Percentiles rank a stretch among this genome's conserved stretches.
phyloP scores from a whole-genome alignment of 2,113 vertebrate species.

The Tricholaema leucomelas region DNA sequence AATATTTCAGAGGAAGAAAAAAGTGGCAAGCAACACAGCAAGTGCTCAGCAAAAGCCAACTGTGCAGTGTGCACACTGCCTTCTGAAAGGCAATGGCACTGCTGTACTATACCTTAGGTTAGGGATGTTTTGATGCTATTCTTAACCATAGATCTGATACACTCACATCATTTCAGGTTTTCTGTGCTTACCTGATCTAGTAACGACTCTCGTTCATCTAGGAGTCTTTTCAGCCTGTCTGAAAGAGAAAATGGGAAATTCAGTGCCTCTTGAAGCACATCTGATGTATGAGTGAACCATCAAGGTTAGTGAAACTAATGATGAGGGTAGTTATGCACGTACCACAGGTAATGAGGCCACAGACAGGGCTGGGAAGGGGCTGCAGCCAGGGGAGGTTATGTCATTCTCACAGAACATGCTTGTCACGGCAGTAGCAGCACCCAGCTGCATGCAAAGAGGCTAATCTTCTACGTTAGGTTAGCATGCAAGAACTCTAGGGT shows the following conservation, averaged over 20 bases:
- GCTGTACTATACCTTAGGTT: rapidly evolving
- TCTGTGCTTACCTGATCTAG: slow-evolving; percentile 87
- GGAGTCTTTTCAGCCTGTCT: slow-evolving; percentile 92
- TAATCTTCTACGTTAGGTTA: slow-evolving; percentile 82
- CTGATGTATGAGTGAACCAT: neutral
- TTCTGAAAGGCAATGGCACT: neutral
- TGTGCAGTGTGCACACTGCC: neutral
- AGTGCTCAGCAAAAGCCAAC: neutral
- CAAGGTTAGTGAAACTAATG: slow-evolving; percentile 62
- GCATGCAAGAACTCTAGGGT: slow-evolving; percentile 87
- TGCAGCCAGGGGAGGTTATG: slow-evolving; percentile 73
- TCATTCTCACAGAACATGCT: slow-evolving; percentile 75
- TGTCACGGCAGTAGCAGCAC: slow-evolving; percentile 64
- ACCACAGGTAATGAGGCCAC: slow-evolving; percentile 78
- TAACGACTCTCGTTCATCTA: slow-evolving; percentile 91
- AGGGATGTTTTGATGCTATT: rapidly evolving
- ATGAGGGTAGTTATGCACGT: slow-evolving; percentile 77
- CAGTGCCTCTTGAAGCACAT: neutral
- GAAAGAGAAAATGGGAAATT: slow-evolving; percentile 65
- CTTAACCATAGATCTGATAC: neutral
- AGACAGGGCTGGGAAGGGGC: slow-evolving; percentile 67
- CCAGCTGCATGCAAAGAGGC: slow-evolving; percentile 87
- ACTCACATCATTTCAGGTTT: neutral
- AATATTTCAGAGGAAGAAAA: neutral
- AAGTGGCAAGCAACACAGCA: neutral